Conservation (phyloP, 2,888 invertebrate species). For the Xylophagus ater region DNA sequence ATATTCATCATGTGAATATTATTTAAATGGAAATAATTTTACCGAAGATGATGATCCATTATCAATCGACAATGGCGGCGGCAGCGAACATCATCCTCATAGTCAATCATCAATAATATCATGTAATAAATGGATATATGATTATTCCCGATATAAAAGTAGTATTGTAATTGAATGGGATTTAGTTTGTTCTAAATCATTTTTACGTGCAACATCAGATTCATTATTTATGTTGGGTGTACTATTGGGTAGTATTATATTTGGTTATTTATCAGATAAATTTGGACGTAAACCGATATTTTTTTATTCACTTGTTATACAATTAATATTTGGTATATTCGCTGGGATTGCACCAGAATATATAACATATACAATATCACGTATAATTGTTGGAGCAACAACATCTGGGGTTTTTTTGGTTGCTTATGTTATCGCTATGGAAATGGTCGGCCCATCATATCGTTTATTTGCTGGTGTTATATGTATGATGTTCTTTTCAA, state of each 20-base stretch:
- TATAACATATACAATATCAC: conserved; percentile 51
- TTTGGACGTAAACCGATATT: conserved; percentile 61
- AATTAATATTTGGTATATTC: conserved; percentile 54
- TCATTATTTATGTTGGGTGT: conserved; percentile 62
- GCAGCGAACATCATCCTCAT: too few relatives aligned
- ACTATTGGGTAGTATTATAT: conserved; percentile 57
- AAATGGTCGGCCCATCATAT: conserved; percentile 61
- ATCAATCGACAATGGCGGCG: too few relatives aligned
- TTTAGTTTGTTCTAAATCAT: conserved; percentile 53
- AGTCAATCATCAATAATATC: too few relatives aligned
- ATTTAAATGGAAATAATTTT: too few relatives aligned
- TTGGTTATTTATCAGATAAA: conserved; percentile 61
- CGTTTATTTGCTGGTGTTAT: conserved; percentile 59
- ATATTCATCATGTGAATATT: conserved; percentile 48
- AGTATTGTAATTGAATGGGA: conserved; percentile 59
- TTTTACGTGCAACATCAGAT: conserved; percentile 53
- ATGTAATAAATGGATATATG: conserved; percentile 51
- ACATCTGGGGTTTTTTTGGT: conserved; percentile 68
- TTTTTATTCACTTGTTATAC: conserved; percentile 57
- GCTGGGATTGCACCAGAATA: conserved; percentile 58
- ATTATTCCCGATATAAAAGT: conserved; percentile 46
- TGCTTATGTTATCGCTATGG: conserved; percentile 65
- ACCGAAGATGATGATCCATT: too few relatives aligned
- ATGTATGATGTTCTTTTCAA: conserved; percentile 62
- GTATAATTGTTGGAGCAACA: conserved; percentile 58